Evolutionary conservation across 2,113 vertebrate genomes (phyloP), one percentile per base, ranked within the genome.

Genomic region (Thinocorus orbignyianus): DNA sequence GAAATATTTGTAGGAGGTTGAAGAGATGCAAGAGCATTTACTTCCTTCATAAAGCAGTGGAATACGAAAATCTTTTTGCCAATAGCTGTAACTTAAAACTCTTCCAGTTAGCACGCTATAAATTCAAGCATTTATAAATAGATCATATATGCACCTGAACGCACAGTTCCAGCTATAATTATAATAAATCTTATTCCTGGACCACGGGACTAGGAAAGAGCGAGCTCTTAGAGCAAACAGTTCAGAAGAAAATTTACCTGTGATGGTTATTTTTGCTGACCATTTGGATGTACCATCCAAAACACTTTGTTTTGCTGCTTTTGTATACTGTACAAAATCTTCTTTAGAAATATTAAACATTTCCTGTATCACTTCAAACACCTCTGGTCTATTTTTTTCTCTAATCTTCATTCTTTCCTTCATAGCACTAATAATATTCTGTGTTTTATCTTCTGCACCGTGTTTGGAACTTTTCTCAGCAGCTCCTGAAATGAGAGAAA

Each of bases 391-490:
- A 91, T 99, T 99, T 97, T 98, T 99, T 96, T 99, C 99, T 41
- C 99, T 97, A 92, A 99, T 99, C 96, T 99, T 99, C 99, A 99
- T 99, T 80, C 99, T 98, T 92, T 99, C 99, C 91, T 99, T 99
- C 99, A 99, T 99, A 46, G 99, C 99, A 96, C 98, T 99, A 92
- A 99, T 99, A 90, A 99, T 99, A 89, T 99, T 99, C 95, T 99
- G 99, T 48, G 99, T 99, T 97, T 99, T 99, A 97, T 99, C 99
- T 93, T 99, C 99, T 0, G 99, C 99, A 8, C 99, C 99, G 13
- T 99, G 99, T 92, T 99, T 99, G 33, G 99, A 99, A 97, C 99
- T 99, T 98, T 99, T 99, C 97, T 99, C 99, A 71, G 99, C 99
- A 7, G 99, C 99, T 93, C 99, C 99, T 99, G 51, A 46, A 94